Evolutionary conservation across 2,113 vertebrate genomes (phyloP), one percentile per base, ranked within the genome.

Genomic region (Heteronetta atricapilla): DNA sequence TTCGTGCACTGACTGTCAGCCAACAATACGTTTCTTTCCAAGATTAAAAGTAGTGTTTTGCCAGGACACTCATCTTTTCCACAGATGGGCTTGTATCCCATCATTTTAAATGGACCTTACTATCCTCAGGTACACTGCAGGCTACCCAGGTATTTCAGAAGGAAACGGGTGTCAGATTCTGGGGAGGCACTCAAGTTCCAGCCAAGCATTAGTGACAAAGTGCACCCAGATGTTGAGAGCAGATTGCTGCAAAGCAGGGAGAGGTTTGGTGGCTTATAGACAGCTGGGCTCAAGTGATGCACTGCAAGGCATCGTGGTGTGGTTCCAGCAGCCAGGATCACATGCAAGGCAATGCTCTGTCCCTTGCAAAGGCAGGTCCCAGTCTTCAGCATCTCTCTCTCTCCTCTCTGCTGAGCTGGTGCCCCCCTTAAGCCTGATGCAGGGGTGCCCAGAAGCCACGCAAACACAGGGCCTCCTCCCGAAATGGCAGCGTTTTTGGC

Each of bases 1-100:
- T 6, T 25, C 0, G 0, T 10, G 5, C 53, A 36, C 2, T 0
- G 2, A 72, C 18, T 8, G 3, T 14, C 1, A 33, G 14, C 58
- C 40, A 44, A 8, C 26, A 21, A 2, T 13, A 5, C 8, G 11
- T 17, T 62, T 62, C 46, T 44, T 53, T 36, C 28, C 62, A 28
- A 46, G 55, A 59, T 11, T 25, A 67, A 53, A 62, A 36, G 21
- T 5, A 44, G 12, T 2, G 7, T 22, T 70, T 48, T 62, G 8
- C 36, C 85, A 72, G 52, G 56, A 44, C 34, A 31, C 58, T 6
- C n/a, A 17, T 6, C 23, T 68, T 66, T 7, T 42, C 22, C 52
- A 38, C 36, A 69, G n/a, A n/a, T n/a, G n/a, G 74, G 53, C 21
- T 50, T 31, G 6, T 55, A 48, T 6, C 70, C 68, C 4, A 0